Base-by-base conservation (phyloP, 2,888 invertebrate genomes). In the Priocnemis perturbator region DNA sequence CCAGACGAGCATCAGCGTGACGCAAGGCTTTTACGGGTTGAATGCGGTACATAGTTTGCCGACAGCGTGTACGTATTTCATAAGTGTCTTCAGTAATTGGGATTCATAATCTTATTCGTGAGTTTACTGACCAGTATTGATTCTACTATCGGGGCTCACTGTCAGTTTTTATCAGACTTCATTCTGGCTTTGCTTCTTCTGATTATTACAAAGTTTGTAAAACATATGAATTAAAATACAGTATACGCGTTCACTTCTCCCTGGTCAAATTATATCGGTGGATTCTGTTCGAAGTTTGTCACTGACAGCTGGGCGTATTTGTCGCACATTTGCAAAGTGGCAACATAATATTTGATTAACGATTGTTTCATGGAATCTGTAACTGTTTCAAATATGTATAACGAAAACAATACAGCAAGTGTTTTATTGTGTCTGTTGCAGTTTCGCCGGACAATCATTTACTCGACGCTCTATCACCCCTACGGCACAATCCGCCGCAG, bases 1-100 rank as follows among this genome's bases (percentile, higher is more conserved):
- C 15, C 87, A 85, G 63, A 87, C 87, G 26, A 85, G 86, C 55
- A 87, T 87, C 64, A 88, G 85, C 69, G 85, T 87, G 2, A 86
- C 85, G 9, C 85, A 85, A 56, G 85, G 84, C 71, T 85, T 86
- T 64, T 85, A 84, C 3, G 85, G 83, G 21, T 56, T 87, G 20
- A 84, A 85, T 63, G 23, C 81, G 0, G 69, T 81, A 3, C 84
- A 78, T 19, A 67, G 73, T 64, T 69, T 86, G 66, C 78, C 84
- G 23, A 58, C 61, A 55, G 21, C 72, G 63, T 76, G 79, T 79
- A 60, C 70, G 79, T 76, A 72, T 48, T 53, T 72, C 2, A 37
- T 65, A 66, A 56, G 66, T 68, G 3, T n/a, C 2, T 17, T 15
- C n/a, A 14, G 0, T 47, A 17, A 11, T n/a, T 3, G 37, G 11